A percentile compares a stretch with the other conserved stretches of the same genome.
Evolutionary conservation across 2,113 vertebrate species (phyloP).

Genomic region (Actenoides lindsayi): DNA sequence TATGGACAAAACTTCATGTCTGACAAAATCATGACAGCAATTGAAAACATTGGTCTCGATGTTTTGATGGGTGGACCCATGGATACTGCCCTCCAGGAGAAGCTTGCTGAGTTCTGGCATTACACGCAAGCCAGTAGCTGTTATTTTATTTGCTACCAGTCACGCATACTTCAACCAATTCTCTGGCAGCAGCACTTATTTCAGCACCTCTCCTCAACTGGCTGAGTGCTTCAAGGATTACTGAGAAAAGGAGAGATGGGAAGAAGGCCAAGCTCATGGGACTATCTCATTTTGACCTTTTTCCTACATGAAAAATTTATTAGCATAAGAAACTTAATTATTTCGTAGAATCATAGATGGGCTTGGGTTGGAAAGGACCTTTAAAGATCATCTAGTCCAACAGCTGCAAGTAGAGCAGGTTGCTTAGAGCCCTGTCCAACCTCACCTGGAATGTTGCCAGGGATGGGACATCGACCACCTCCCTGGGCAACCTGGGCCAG

Average conservation of each 20-base stretch:
- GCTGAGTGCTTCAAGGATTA: background rate
- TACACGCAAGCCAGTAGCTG: background rate
- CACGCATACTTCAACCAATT: background rate
- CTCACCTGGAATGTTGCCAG: background rate
- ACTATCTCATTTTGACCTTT: background rate
- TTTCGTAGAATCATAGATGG: background rate
- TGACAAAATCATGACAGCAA: background rate
- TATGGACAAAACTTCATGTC: fast-evolving
- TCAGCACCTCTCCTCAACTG: background rate
- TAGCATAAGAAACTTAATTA: background rate
- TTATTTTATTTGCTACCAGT: background rate
- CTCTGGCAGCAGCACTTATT: background rate
- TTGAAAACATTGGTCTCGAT: background rate
- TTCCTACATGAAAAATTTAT: background rate
- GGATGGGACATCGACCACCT: too few species aligned
- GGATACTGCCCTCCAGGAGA: background rate
- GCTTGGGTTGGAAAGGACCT: background rate
- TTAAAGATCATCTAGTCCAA: background rate
- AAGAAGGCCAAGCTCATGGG: background rate
- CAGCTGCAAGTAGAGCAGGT: background rate
- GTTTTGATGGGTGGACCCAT: background rate
- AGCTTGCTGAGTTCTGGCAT: background rate
- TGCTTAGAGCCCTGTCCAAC: background rate
- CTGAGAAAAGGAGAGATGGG: background rate
- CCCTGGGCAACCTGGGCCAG: too few species aligned